Conservation (phyloP, 2,797 vertebrate genomes). For the Adrianichthys oophorus region DNA sequence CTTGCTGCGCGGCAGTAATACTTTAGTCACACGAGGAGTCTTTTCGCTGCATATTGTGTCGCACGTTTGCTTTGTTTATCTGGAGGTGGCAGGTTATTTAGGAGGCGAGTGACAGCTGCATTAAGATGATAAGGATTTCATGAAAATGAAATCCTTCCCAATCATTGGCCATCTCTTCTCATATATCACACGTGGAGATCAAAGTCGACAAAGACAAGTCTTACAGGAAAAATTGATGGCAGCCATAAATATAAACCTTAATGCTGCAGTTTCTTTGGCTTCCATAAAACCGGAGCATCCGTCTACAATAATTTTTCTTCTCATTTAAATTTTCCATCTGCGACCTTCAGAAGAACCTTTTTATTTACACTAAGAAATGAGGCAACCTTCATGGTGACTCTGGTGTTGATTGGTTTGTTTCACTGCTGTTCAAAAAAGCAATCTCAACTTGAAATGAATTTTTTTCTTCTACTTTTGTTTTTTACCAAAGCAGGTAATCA, state of each 20-base stretch:
- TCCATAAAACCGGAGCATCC: neutral
- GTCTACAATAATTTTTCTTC: neutral
- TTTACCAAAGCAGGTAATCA: no score
- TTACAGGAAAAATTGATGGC: slow-evolving; percentile 1
- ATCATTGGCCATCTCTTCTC: slow-evolving; percentile 44
- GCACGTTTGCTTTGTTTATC: slow-evolving; percentile 46
- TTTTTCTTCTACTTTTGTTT: neutral
- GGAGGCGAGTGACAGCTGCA: slow-evolving; percentile 58
- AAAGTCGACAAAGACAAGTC: slow-evolving; percentile 22
- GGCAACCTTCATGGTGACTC: neutral
- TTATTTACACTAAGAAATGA: neutral
- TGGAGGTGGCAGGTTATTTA: slow-evolving; percentile 62
- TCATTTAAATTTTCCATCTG: neutral
- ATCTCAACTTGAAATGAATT: slow-evolving; percentile 6
- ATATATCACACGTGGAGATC: slow-evolving; percentile 45
- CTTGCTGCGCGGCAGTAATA: slow-evolving; percentile 44
- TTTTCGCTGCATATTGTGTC: slow-evolving; percentile 37
- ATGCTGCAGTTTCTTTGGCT: neutral
- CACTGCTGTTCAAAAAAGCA: neutral
- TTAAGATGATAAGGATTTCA: slow-evolving; percentile 54
- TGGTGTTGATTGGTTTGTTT: slow-evolving; percentile 3
- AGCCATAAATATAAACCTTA: neutral
- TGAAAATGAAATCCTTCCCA: slow-evolving; percentile 42
- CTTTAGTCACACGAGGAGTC: slow-evolving; percentile 55
- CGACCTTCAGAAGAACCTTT: neutral